These are phyloP conservation scores for Eulemur coronatus DNA, from an alignment of 2,797 vertebrate species.

Conservation along the genomic window DNA sequence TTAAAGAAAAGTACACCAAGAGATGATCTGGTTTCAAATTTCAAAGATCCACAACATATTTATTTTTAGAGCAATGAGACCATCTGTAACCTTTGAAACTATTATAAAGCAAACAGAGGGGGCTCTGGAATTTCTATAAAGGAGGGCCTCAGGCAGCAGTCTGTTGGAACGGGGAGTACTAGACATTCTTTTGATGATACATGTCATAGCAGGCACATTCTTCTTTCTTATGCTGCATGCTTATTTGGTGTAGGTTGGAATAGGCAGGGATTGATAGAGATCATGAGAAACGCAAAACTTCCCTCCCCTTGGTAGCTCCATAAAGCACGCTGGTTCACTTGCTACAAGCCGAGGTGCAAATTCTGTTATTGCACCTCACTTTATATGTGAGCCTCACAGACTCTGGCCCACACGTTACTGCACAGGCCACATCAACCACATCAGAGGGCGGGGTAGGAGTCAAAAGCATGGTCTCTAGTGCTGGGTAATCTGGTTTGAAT, in stretches of 20 bases:
- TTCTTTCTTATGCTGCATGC: neutral
- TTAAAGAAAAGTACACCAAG: constrained; percentile 19
- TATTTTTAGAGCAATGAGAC: constrained; percentile 60
- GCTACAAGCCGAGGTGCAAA: neutral
- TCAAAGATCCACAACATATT: constrained; percentile 55
- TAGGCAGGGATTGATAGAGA: neutral
- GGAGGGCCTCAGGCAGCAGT: constrained; percentile 34
- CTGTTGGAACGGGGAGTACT: constrained; percentile 1
- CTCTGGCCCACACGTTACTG: neutral
- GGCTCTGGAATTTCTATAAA: constrained; percentile 59
- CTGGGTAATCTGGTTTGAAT: neutral
- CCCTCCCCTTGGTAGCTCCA: neutral
- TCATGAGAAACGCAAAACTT: neutral
- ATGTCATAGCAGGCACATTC: neutral
- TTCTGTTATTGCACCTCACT: neutral
- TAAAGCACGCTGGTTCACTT: neutral
- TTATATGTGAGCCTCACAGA: neutral
- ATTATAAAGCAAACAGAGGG: constrained; percentile 45
- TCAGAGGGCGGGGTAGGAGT: neutral
- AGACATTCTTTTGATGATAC: constrained; percentile 43
- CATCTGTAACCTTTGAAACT: constrained; percentile 58
- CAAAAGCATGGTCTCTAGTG: neutral
- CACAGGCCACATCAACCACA: neutral
- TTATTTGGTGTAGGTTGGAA: neutral
- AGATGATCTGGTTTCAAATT: constrained; percentile 43